phyloP scores from a whole-genome alignment of 2,888 invertebrate species.

The Eupeodes luniger region DNA sequence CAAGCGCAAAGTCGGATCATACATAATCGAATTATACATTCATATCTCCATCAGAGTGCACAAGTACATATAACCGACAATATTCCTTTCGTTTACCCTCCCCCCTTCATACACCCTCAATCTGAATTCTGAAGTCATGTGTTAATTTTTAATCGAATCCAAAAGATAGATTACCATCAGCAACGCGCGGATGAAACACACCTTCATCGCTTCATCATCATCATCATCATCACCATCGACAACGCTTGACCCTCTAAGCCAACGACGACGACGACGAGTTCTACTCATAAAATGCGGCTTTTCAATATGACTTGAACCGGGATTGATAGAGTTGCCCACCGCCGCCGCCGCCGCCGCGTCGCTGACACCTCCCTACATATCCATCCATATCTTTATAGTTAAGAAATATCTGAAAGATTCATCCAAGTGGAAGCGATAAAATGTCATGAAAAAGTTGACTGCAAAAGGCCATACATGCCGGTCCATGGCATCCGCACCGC shows the following conservation, averaged over 20 bases:
- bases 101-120: background rate
- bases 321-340: slow-evolving; percentile 44
- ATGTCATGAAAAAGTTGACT: slow-evolving; percentile 66
- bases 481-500: slow-evolving; percentile 6
- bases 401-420: slow-evolving; percentile 44
- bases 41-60: slow-evolving; percentile 45
- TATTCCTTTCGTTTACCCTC: background rate
- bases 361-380: no score
- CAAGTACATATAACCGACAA: slow-evolving; percentile 25
- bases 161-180: slow-evolving; percentile 49
- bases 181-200: slow-evolving; percentile 42
- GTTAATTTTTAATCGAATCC: slow-evolving; percentile 68
- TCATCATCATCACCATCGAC: slow-evolving; percentile 24
- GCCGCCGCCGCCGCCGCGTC: background rate
- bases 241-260: slow-evolving; percentile 58
- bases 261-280: background rate
- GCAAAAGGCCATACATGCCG: slow-evolving; percentile 50
- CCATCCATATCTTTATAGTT: background rate
- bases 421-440: slow-evolving; percentile 66
- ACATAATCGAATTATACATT: slow-evolving; percentile 71
- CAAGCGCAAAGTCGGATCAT: slow-evolving; percentile 65
- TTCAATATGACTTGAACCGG: slow-evolving; percentile 29
- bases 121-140: slow-evolving; percentile 41
- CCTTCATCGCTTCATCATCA: slow-evolving; percentile 47
- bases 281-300: slow-evolving; percentile 40